A percentile compares a stretch with the other conserved stretches of the same genome.
Evolutionary conservation across 1,140 invertebrate species (phyloP).

Genomic region (Drosophila pseudoobscura): DNA sequence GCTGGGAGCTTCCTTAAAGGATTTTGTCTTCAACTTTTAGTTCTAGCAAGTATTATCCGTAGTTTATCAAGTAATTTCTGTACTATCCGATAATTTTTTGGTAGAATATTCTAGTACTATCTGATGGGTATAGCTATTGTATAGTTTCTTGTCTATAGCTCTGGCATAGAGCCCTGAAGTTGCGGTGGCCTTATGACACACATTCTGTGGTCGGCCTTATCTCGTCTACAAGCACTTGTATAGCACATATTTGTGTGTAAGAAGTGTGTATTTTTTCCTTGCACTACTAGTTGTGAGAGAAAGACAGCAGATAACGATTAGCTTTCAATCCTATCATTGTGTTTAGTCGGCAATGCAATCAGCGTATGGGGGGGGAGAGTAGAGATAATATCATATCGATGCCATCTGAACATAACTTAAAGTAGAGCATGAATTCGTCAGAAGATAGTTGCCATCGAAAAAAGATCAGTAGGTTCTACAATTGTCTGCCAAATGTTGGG

Average conservation of each 20-base stretch:
- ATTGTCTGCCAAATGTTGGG: slow-evolving; percentile 15
- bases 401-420: too few relatives aligned
- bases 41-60: too few relatives aligned
- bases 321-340: slow-evolving; percentile 35
- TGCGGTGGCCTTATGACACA: slow-evolving; percentile 79
- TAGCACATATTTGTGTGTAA: slow-evolving; percentile 13
- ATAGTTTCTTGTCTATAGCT: slow-evolving; percentile 52
- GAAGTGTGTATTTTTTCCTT: slow-evolving; percentile 37
- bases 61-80: too few relatives aligned
- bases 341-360: slow-evolving; percentile 40
- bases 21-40: too few relatives aligned
- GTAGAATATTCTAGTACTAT: slow-evolving; percentile 34
- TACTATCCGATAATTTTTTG: too few relatives aligned
- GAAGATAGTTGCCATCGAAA: too few relatives aligned
- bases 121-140: slow-evolving; percentile 1
- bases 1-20: too few relatives aligned
- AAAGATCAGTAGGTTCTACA: slow-evolving; percentile 8
- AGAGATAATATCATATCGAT: slow-evolving; percentile 14
- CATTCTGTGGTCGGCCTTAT: slow-evolving; percentile 76
- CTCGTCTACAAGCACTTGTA: slow-evolving; percentile 16
- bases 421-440: too few relatives aligned
- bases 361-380: not conserved
- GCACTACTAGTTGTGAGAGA: slow-evolving; percentile 17
- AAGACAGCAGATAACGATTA: slow-evolving; percentile 35
- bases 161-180: slow-evolving; percentile 67